Base-by-base conservation (phyloP, 2,888 invertebrate species). In the Drosophila aldrichi region DNA sequence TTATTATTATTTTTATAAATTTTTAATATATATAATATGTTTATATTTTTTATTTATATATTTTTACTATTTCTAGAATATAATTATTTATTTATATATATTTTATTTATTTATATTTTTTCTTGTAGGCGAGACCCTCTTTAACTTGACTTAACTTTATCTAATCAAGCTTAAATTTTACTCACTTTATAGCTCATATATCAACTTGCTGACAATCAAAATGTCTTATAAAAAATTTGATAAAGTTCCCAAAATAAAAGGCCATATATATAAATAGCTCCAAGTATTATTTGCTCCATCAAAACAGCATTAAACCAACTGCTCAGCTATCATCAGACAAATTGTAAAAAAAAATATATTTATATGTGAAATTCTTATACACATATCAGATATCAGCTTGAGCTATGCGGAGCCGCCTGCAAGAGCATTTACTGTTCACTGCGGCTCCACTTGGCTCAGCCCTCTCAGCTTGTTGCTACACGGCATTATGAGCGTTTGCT, bases 401-500 rank as follows among this genome's bases (percentile, higher is more conserved):
- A 29, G 29, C 29, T 8, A 29, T 29, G 8, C 2, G 29, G 29
- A 29, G 29, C 29, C 8, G 29, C 7, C 10, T 6, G 34, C 14
- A 5, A 52, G 52, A 22, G 52, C 20, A 52, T 52, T 38, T 36
- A n/a, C 22, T 4, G 18, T 52, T 52, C 52, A 20, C 9, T 2
- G 1, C 16, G 16, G 51, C 16, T 22, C 2, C 14, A 22, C n/a
- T 3, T 29, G 0, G 29, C 16, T 22, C 22, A 14, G 1, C 9
- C 22, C 51, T 16, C 22, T 52, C 16, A 8, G 32, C 51, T 20
- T 20, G 51, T 52, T 51, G 32, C 38, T 22, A 40, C 22, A 38
- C n/a, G 54, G n/a, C 14, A n/a, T 54, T 54, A 25, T n/a, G 25
- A 0, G 12, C 38, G 54, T 54, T 25, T 18, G 36, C 54, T 29